Conservation (phyloP, 2,888 invertebrate species). For the Seira musarum region DNA sequence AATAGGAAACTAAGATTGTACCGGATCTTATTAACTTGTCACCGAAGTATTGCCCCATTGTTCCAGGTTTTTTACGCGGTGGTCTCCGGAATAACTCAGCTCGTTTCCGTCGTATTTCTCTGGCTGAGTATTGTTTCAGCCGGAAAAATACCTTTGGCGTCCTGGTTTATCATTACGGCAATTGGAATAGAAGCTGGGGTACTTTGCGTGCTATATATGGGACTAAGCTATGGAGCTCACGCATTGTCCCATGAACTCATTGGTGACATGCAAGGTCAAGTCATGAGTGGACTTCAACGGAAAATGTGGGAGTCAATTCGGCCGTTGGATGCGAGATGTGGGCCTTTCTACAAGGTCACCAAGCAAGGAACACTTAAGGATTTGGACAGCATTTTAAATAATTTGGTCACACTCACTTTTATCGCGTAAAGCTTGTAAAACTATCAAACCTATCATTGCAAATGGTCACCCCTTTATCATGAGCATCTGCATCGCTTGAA, state of each 20-base stretch:
- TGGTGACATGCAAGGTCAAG: neutral
- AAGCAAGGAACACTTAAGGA: neutral
- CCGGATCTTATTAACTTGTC: neutral
- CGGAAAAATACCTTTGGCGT: neutral
- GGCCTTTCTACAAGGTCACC: neutral
- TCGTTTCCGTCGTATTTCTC: neutral
- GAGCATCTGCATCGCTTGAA: too few relatives aligned
- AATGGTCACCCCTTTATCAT: too few relatives aligned
- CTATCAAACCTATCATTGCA: too few relatives aligned
- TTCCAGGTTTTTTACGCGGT: neutral
- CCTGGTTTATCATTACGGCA: neutral
- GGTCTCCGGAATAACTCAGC: neutral
- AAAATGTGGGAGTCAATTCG: neutral
- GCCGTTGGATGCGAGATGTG: neutral
- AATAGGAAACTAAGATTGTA: neutral
- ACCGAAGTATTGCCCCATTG: neutral
- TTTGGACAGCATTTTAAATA: neutral
- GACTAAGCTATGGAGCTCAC: neutral
- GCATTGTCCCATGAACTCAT: neutral
- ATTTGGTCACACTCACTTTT: too few relatives aligned
- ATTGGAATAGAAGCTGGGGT: neutral
- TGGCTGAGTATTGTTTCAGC: neutral
- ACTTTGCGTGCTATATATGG: neutral
- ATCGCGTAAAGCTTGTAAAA: too few relatives aligned
- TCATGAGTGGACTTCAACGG: neutral